Evolutionary conservation across 2,888 invertebrate genomes (phyloP), one percentile per base, ranked within the genome.

Genomic region (Monochamus alternatus): DNA sequence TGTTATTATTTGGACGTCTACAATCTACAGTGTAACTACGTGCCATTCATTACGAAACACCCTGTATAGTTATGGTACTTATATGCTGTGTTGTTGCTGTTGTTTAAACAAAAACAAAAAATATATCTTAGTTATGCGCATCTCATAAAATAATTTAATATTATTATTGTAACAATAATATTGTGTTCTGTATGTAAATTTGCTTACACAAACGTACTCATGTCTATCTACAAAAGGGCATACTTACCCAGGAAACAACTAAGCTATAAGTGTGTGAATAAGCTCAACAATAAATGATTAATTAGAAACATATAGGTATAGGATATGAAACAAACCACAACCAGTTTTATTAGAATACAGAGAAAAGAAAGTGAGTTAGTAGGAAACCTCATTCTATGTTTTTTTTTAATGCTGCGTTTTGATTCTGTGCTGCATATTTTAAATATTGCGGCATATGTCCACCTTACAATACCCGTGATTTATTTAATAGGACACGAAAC

Each of bases 171-270:
- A 51, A 55, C 14, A 55, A 22, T 10, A 52, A 52, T 55, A 22
- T 55, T 55, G 22, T 55, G 7, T 66, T 65, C 30, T 52, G 47
- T 52, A 65, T 66, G 52, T 52, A 66, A 66, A 66, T 66, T 52
- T 66, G 44, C 38, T 52, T 52, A 52, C 32, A n/a, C 32, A n/a
- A 44, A 51, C 5, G 51, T 55, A 66, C 64, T 64, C 64, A 64
- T 52, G 31, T 32, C 32, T 66, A 32, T 14, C 51, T 51, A 66
- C 32, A 66, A 66, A 12, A 66, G 30, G 3, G 52, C 14, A 32
- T 32, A 31, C 38, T 38, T 38, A 38, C 38, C 38, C 38, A 7
- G 7, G 38, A 31, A 55, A 66, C 66, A 52, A 66, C 51, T 32
- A 66, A 66, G 65, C 52, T 52, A 52, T 52, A 52, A 30, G 32